A percentile compares a stretch with the other conserved stretches of the same genome.
Evolutionary conservation across 2,888 invertebrate genomes (phyloP).

Genomic region (Apotomis capreana): DNA sequence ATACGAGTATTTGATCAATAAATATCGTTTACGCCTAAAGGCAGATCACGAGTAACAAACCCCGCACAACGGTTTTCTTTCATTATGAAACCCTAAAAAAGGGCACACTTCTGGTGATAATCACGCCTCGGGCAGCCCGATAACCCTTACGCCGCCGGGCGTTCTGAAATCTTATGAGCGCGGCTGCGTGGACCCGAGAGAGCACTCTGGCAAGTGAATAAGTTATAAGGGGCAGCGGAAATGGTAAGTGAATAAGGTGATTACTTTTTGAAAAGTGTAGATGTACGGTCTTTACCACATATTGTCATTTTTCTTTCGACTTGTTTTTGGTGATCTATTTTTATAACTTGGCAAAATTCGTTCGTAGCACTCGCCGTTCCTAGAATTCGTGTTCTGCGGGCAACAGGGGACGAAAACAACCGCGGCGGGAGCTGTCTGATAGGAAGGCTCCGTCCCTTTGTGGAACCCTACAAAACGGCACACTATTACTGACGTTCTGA

Average conservation of each 20-base stretch:
- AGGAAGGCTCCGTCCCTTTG: no score
- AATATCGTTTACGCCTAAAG: neutral
- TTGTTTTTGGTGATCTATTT: no score
- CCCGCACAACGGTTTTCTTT: slow-evolving; percentile 31
- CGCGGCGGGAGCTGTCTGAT: no score
- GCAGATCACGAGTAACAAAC: slow-evolving; percentile 20
- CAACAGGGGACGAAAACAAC: no score
- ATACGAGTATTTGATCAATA: slow-evolving; percentile 6
- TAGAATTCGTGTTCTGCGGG: no score
- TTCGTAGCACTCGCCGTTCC: no score
- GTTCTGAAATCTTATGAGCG: slow-evolving; percentile 59
- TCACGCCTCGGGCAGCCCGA: slow-evolving; percentile 42
- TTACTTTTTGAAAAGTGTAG: neutral
- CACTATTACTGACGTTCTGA: slow-evolving; percentile 51
- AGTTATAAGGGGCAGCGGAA: slow-evolving; percentile 44
- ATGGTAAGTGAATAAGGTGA: slow-evolving; percentile 28
- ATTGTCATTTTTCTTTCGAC: no score
- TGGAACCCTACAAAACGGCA: slow-evolving; percentile 38
- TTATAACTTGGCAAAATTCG: no score
- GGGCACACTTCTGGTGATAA: slow-evolving; percentile 41
- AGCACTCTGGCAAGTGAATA: slow-evolving; percentile 43
- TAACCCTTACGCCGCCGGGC: slow-evolving; percentile 53
- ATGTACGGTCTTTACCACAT: no score
- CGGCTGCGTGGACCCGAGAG: slow-evolving; percentile 48
- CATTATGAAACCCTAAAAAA: slow-evolving; percentile 38